A percentile compares a stretch with the other conserved stretches of the same genome.
phyloP scores from a whole-genome alignment of 2,797 vertebrate species.

The Coccyzus lansbergi region DNA sequence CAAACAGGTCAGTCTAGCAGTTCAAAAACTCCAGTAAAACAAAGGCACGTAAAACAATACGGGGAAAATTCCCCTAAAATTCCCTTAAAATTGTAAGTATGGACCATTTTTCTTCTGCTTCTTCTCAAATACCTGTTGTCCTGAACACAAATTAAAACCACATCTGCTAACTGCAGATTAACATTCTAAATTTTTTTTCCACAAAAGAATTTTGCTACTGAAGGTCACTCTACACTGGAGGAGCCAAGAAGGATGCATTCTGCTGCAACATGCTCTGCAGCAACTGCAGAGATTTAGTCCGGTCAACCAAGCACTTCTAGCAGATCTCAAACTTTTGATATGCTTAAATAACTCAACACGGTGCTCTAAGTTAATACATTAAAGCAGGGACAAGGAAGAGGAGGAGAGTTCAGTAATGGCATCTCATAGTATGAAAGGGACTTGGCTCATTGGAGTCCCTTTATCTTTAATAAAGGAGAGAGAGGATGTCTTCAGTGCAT shows the following conservation, averaged over 20 bases:
- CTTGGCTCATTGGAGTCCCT: neutral
- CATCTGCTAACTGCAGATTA: constrained; percentile 62
- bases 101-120: neutral
- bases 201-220: constrained; percentile 53
- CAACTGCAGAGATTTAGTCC: constrained; percentile 7
- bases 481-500: neutral
- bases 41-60: neutral
- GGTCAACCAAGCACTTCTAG: constrained; percentile 7
- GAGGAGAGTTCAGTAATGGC: neutral
- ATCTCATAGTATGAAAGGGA: neutral
- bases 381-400: neutral
- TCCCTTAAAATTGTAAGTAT: neutral
- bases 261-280: constrained; percentile 16
- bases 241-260: neutral
- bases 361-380: neutral
- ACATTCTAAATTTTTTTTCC: constrained; percentile 67
- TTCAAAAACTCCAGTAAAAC: neutral
- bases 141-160: constrained; percentile 53
- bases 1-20: neutral
- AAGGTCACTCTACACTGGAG: constrained; percentile 69
- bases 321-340: constrained; percentile 36
- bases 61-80: neutral
- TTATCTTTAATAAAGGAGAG: neutral
- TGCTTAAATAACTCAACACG: constrained; percentile 30
- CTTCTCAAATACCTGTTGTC: neutral